Evolutionary conservation across 1,140 invertebrate species (phyloP).

Genomic region (Drosophila virilis): DNA sequence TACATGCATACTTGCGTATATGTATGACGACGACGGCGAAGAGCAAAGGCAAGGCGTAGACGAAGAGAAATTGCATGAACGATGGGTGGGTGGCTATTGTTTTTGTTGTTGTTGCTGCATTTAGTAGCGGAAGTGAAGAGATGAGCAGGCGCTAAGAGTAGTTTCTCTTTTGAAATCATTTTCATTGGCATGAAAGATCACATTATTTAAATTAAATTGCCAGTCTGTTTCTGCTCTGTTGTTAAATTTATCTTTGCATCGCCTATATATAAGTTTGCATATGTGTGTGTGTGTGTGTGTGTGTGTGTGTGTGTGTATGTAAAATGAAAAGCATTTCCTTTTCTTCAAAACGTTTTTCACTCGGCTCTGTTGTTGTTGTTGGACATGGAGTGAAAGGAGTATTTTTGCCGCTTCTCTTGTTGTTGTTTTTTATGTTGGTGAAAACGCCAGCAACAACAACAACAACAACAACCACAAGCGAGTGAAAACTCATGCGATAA

Average conservation of each 20-base stretch:
- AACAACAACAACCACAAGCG: constrained; percentile 27
- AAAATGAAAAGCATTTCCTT: constrained; percentile 82
- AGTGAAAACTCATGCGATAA: constrained; percentile 83
- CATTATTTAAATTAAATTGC: constrained; percentile 83
- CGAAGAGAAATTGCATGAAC: constrained; percentile 44
- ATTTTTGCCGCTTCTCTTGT: constrained; percentile 46
- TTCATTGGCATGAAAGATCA: constrained; percentile 81
- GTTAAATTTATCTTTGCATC: constrained; percentile 72
- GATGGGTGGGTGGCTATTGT: constrained; percentile 51
- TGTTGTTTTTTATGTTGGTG: constrained; percentile 57
- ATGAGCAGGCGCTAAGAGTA: constrained; percentile 50
- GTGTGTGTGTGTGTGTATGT: constrained; percentile 22
- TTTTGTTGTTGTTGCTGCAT: constrained; percentile 41
- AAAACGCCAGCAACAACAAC: constrained; percentile 60
- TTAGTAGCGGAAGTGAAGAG: constrained; percentile 76
- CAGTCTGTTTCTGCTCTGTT: constrained; percentile 31
- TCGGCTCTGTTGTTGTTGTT: constrained; percentile 68
- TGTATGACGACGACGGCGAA: constrained; percentile 4
- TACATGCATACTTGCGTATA: not conserved
- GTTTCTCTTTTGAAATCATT: constrained; percentile 83
- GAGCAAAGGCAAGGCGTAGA: constrained; percentile 7
- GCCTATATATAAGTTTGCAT: constrained; percentile 11
- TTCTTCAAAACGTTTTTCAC: constrained; percentile 78
- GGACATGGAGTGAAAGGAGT: constrained; percentile 74
- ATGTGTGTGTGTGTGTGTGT: not conserved